Evolutionary conservation across 2,888 invertebrate genomes (phyloP), one percentile per base, ranked within the genome.

Genomic region (Elegia similella): DNA sequence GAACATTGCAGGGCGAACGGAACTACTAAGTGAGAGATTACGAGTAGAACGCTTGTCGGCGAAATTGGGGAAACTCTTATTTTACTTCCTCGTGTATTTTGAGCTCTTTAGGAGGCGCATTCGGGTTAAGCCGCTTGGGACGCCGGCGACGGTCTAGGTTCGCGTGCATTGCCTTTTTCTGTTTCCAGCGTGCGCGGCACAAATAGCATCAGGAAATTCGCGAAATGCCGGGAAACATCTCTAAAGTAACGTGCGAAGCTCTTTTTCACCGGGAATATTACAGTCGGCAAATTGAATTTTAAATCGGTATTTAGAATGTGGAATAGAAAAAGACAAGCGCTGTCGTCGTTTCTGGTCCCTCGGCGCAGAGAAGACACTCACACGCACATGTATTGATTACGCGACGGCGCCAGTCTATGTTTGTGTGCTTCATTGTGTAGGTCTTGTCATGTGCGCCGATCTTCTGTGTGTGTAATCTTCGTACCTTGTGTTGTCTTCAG

Each of bases 371-470:
- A 76, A 78, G 80, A 87, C 92, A 93, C 94, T 93, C 93, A 93
- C 93, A 93, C 91, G 91, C 93, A 94, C 93, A 94, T 93, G 93
- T 94, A 93, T 92, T 94, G 93, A 93, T 88, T 86, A 82, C 80
- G 86, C 87, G 93, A 92, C 86, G 88, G 87, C 89, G 86, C 84
- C 84, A 83, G 82, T 85, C 83, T 82, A 66, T 80, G 82, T 86
- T 79, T 87, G 84, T 87, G 86, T 85, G 85, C 84, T 82, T 83
- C 86, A 72, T 75, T 68, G 78, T 81, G 78, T 78, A 60, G 65
- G 65, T 73, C 75, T 74, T 73, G 80, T 79, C 74, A 73, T 82
- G 82, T 80, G 77, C 80, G 80, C 68, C 78, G 79, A 73, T 77
- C 78, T 73, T 76, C 78, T 72, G 74, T 84, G 84, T 86, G 83